These are phyloP conservation scores for Bryconaethiops microstoma DNA, from an alignment of 2,797 vertebrate species.

Conservation along the genomic window DNA sequence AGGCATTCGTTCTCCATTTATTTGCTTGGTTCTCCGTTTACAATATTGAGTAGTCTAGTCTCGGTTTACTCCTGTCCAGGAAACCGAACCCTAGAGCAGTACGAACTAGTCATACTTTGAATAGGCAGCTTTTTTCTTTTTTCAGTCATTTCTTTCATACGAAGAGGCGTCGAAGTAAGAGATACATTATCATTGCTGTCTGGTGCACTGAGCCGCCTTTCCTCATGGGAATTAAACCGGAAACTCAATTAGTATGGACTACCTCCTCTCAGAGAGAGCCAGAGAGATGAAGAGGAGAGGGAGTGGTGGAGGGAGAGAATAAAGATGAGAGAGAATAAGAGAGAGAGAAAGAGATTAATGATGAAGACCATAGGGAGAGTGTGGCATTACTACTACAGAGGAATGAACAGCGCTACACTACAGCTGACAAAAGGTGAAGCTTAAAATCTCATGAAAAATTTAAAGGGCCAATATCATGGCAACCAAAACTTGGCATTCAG, in stretches of 20 bases:
- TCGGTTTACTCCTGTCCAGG: too few relatives aligned
- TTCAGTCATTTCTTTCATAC: neutral
- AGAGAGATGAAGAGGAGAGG: slow-evolving; percentile 18
- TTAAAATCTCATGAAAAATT: too few relatives aligned
- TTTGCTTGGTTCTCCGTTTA: too few relatives aligned
- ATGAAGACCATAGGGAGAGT: neutral
- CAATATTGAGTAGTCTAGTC: too few relatives aligned
- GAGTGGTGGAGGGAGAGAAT: slow-evolving; percentile 22
- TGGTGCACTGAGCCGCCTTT: slow-evolving; percentile 44
- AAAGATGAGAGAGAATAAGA: neutral
- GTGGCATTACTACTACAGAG: neutral
- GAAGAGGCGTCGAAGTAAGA: neutral
- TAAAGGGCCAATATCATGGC: too few relatives aligned
- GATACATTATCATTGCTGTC: slow-evolving; percentile 5
- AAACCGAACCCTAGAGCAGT: neutral
- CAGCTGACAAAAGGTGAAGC: too few relatives aligned
- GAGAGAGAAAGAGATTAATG: neutral
- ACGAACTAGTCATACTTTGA: neutral
- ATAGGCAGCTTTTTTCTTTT: neutral
- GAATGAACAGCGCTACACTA: neutral
- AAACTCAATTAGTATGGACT: slow-evolving; percentile 57
- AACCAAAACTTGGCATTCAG: too few relatives aligned
- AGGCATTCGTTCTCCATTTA: too few relatives aligned
- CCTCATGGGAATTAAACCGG: slow-evolving; percentile 59
- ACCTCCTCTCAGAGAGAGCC: slow-evolving; percentile 52